phyloP scores from a whole-genome alignment of 2,888 invertebrate species.

The Junonia oenone region DNA sequence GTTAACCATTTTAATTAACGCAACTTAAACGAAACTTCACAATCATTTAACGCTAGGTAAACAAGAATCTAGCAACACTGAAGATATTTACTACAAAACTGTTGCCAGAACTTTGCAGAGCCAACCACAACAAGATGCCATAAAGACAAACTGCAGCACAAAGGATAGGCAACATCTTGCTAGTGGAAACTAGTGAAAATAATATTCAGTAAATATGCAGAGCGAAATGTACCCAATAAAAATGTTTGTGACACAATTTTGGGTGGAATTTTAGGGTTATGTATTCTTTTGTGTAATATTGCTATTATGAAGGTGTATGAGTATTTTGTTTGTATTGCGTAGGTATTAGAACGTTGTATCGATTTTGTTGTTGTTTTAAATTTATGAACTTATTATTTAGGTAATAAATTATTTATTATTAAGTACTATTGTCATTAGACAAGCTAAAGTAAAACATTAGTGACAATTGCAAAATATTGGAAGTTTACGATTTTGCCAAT shows the following conservation, averaged over 20 bases:
- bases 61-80: neutral
- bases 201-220: neutral
- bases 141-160: slow-evolving; percentile 16
- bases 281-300: no score
- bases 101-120: slow-evolving; percentile 21
- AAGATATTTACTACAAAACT: slow-evolving; percentile 18
- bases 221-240: neutral
- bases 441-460: no score
- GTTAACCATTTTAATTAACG: neutral
- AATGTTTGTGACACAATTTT: neutral
- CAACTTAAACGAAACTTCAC: neutral
- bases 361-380: no score
- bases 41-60: neutral
- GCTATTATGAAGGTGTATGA: no score
- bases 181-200: neutral
- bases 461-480: no score
- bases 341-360: no score
- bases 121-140: slow-evolving; percentile 21
- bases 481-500: no score
- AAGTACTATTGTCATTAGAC: no score
- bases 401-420: no score
- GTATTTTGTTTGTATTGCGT: no score
- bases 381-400: no score
- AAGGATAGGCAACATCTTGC: neutral
- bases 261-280: neutral